Base-by-base conservation (phyloP, 2,888 invertebrate genomes). In the Heteropelma amictum region DNA sequence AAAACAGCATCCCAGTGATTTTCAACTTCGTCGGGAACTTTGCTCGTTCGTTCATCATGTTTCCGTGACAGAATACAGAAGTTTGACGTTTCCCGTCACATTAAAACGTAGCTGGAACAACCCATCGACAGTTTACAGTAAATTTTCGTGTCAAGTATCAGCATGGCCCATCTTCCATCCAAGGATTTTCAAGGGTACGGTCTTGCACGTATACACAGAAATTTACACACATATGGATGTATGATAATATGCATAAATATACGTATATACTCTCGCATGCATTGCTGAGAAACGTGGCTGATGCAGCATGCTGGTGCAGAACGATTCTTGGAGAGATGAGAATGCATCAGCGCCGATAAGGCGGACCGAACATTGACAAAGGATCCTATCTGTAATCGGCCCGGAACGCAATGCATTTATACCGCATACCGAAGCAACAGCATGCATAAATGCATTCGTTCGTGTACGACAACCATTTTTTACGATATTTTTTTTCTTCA, bases 381-480 rank as follows among this genome's bases (percentile, higher is more conserved):
- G 81, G 78, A 80, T 80, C 82, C 79, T 85, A 85, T 85, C 84
- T 83, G 76, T 80, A 83, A 85, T 85, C 84, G 82, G 83, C 80
- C 82, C 77, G 81, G 79, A 80, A 83, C 83, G 80, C 82, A 79
- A 77, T 75, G 78, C 78, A n/a, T n/a, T n/a, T n/a, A 81, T 81
- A 78, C 79, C 81, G 83, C 84, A 84, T 85, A 82, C 82, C 81
- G 81, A 84, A 79, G n/a, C 69, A 61, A n/a, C 42, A 54, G 81
- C 75, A 81, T 79, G 84, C 85, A 86, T 86, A 86, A 85, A 86
- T 85, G 82, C 84, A 86, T 85, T 81, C 75, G 77, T 72, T 82
- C 42, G 60, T 60, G 42, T 58, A 65, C 49, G 60, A 51, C 47
- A 42, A 54, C 6, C 38, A 14, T 38, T 38, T 38, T 38, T 6